phyloP scores from a whole-genome alignment of 1,140 invertebrate species.

The Brevipalpus yothersi region DNA sequence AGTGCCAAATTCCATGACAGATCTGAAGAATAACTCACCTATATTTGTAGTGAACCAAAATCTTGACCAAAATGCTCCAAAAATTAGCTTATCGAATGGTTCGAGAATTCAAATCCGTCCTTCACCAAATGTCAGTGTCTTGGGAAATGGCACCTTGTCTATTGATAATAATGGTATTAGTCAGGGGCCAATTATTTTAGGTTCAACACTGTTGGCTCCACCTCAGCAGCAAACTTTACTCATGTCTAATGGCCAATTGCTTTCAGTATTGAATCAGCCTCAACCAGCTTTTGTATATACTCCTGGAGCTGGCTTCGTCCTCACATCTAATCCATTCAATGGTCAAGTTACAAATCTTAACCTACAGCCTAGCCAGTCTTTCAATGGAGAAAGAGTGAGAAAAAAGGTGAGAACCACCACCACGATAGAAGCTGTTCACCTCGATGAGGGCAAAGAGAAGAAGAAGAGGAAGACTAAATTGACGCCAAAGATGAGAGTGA shows the following conservation, averaged over 20 bases:
- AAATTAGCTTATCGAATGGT: background rate
- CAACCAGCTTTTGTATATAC: background rate
- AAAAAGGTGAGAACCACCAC: background rate
- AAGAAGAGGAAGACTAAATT: background rate
- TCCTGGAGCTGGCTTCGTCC: background rate
- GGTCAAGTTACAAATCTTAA: background rate
- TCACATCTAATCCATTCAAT: background rate
- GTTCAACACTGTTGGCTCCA: background rate
- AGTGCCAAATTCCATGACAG: background rate
- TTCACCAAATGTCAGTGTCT: background rate
- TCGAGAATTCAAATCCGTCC: background rate
- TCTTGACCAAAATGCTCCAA: background rate
- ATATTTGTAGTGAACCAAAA: background rate
- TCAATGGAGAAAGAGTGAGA: background rate
- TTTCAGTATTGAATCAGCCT: conserved; percentile 20
- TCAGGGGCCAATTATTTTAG: background rate
- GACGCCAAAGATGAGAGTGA: background rate
- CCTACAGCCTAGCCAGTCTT: background rate
- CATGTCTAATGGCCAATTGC: conserved; percentile 22
- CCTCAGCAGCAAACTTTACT: conserved; percentile 18
- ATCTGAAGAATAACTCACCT: background rate
- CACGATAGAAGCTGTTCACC: background rate
- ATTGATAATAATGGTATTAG: background rate
- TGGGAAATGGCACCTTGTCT: background rate
- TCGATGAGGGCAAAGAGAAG: background rate